These are phyloP conservation scores for Micoletzkya japonica DNA, from an alignment of 2,888 invertebrate species.

Conservation along the genomic window DNA sequence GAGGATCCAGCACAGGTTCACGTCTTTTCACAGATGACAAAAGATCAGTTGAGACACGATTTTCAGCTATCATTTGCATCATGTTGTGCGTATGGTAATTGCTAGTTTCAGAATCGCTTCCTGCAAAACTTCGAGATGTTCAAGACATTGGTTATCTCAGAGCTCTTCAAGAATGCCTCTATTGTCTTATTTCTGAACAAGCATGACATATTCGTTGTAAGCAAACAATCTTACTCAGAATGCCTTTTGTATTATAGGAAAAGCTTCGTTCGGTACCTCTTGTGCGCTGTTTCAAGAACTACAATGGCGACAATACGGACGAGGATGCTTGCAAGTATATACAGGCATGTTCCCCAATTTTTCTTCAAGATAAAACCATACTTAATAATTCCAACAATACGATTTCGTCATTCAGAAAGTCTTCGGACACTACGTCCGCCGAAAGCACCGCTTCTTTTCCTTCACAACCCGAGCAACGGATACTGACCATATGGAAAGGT, in stretches of 20 bases:
- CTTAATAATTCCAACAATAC: too few relatives aligned
- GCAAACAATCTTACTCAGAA: not conserved
- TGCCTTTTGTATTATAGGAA: slow-evolving; percentile 53
- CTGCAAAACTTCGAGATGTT: slow-evolving; percentile 50
- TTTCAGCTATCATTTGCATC: not conserved
- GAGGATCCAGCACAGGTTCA: slow-evolving; percentile 36
- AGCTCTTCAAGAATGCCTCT: slow-evolving; percentile 64
- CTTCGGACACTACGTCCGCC: slow-evolving; percentile 13
- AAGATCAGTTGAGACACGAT: not conserved
- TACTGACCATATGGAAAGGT: slow-evolving; percentile 61
- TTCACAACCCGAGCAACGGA: slow-evolving; percentile 64
- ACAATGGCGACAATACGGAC: slow-evolving; percentile 55
- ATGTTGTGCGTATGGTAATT: not conserved
- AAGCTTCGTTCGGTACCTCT: slow-evolving; percentile 49
- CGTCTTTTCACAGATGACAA: not conserved
- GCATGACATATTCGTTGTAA: slow-evolving; percentile 64
- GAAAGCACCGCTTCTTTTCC: slow-evolving; percentile 39
- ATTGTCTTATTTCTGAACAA: slow-evolving; percentile 62
- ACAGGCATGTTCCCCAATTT: not conserved
- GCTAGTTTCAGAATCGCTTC: slow-evolving; percentile 62
- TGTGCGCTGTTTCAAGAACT: slow-evolving; percentile 63
- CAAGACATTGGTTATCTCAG: slow-evolving; percentile 62
- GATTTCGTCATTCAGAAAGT: slow-evolving; percentile 20
- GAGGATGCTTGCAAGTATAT: slow-evolving; percentile 25
- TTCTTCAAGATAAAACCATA: not conserved